Conservation (phyloP, 2,888 invertebrate genomes). For the Lasius platythorax region DNA sequence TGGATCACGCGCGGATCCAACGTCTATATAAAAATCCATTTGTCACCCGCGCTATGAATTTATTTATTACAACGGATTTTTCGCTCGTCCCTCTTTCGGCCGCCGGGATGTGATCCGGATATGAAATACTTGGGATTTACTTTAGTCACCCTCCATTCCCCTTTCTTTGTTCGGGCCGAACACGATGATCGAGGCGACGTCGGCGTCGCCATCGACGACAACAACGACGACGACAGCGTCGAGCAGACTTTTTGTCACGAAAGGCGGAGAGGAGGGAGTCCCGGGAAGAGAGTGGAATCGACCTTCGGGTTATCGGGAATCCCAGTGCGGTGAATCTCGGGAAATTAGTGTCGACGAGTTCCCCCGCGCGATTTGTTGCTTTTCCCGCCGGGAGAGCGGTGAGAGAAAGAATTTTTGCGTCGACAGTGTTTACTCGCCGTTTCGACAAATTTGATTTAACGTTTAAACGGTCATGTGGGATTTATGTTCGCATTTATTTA, state of each 20-base stretch:
- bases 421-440: slow-evolving; percentile 32
- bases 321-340: slow-evolving; percentile 67
- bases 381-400: neutral
- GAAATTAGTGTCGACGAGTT: slow-evolving; percentile 69
- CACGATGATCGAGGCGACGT: slow-evolving; percentile 59
- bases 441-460: slow-evolving; percentile 41
- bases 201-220: slow-evolving; percentile 33
- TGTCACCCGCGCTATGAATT: neutral
- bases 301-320: slow-evolving; percentile 63
- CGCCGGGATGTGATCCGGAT: slow-evolving; percentile 62
- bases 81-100: neutral
- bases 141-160: slow-evolving; percentile 22
- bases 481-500: neutral
- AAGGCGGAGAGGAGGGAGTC: slow-evolving; percentile 8
- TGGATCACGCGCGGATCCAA: neutral
- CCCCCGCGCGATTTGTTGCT: slow-evolving; percentile 55
- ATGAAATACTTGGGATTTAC: slow-evolving; percentile 60
- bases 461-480: neutral
- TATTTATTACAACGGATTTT: slow-evolving; percentile 24
- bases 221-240: slow-evolving; percentile 36
- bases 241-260: slow-evolving; percentile 56
- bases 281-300: slow-evolving; percentile 55
- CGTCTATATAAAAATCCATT: slow-evolving; percentile 13
- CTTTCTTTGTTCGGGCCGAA: slow-evolving; percentile 11
- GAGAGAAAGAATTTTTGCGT: slow-evolving; percentile 37